phyloP scores from a whole-genome alignment of 2,888 invertebrate genomes.

The Pardosa pseudoannulata region DNA sequence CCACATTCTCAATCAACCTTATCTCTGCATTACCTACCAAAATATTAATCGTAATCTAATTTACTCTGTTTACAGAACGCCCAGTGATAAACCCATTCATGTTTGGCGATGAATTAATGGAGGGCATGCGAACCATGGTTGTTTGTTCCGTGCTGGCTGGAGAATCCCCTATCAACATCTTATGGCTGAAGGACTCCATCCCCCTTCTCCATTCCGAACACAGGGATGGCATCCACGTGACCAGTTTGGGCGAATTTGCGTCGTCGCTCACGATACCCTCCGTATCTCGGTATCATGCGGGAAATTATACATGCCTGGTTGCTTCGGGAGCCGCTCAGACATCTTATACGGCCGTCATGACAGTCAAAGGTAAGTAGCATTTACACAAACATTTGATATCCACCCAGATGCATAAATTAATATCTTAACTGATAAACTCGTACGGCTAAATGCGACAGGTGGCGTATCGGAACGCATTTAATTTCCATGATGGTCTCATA shows the following conservation, averaged over 20 bases:
- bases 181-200: constrained; percentile 64
- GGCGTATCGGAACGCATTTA: no score
- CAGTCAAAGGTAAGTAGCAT: constrained; percentile 55
- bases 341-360: constrained; percentile 64
- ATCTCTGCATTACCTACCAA: no score
- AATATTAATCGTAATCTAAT: no score
- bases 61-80: no score
- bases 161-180: constrained; percentile 64
- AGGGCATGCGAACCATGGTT: constrained; percentile 72
- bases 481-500: no score
- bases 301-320: constrained; percentile 71
- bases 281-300: constrained; percentile 66
- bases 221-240: constrained; percentile 55
- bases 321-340: constrained; percentile 66
- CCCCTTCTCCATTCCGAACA: constrained; percentile 56
- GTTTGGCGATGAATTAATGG: constrained; percentile 67
- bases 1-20: no score
- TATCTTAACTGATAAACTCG: no score
- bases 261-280: constrained; percentile 67
- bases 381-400: background rate
- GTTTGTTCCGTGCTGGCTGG: constrained; percentile 67
- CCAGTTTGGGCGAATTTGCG: constrained; percentile 66
- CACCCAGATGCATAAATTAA: background rate
- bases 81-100: constrained; percentile 71
- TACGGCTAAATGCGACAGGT: no score